These are phyloP conservation scores for Polydrusus pterygomalis DNA, from an alignment of 2,888 invertebrate species.

Conservation along the genomic window DNA sequence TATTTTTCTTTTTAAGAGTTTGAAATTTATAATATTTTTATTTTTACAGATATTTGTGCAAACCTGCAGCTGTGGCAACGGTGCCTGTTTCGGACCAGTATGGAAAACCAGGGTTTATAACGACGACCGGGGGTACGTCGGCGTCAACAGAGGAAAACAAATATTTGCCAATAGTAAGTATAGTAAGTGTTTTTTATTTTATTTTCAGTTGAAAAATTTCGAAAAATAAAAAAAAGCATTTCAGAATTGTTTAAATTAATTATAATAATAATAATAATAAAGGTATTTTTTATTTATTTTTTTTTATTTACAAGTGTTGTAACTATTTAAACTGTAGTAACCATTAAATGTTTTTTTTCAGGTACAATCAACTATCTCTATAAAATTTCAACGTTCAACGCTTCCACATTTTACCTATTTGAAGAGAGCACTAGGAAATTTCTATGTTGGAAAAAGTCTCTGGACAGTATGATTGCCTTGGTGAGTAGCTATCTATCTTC, in stretches of 20 bases:
- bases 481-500: slow-evolving; percentile 20
- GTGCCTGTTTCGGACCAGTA: slow-evolving; percentile 59
- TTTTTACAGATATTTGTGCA: slow-evolving; percentile 46
- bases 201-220: background rate
- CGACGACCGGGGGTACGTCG: slow-evolving; percentile 61
- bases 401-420: slow-evolving; percentile 40
- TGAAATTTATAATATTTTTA: background rate
- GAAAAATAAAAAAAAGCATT: too few species aligned
- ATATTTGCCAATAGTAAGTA: slow-evolving; percentile 32
- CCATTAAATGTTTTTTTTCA: slow-evolving; percentile 32
- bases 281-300: too few species aligned
- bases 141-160: slow-evolving; percentile 56
- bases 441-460: slow-evolving; percentile 46
- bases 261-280: too few species aligned
- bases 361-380: slow-evolving; percentile 33
- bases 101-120: slow-evolving; percentile 60
- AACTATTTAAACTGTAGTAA: background rate
- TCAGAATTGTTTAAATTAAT: too few species aligned
- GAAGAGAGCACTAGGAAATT: slow-evolving; percentile 32
- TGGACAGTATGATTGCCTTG: slow-evolving; percentile 32
- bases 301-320: too few species aligned
- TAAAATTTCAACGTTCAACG: slow-evolving; percentile 36
- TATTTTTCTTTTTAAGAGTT: too few species aligned
- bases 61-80: slow-evolving; percentile 38
- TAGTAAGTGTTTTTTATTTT: slow-evolving; percentile 8